These are phyloP conservation scores for Macropis europaea DNA, from an alignment of 2,888 invertebrate genomes.

Conservation along the genomic window DNA sequence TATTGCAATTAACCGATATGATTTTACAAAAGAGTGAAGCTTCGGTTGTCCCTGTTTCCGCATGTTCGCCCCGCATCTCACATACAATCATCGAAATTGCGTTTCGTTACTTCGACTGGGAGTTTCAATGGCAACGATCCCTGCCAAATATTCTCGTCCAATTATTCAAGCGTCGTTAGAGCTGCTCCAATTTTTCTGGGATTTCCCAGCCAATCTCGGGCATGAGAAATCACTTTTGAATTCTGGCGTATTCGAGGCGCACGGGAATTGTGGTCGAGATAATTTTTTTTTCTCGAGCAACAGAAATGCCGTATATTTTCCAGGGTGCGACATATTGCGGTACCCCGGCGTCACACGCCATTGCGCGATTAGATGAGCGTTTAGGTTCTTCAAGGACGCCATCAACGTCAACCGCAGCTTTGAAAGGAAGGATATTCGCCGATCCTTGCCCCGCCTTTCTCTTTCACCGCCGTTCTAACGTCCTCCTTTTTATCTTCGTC, in stretches of 20 bases:
- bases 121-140: not conserved
- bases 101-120: not conserved
- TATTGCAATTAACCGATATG: too few relatives aligned
- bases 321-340: constrained; percentile 1
- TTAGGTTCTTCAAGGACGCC: constrained; percentile 50
- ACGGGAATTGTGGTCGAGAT: not conserved
- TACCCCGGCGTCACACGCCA: constrained; percentile 42
- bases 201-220: not conserved
- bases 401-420: constrained; percentile 51
- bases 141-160: not conserved
- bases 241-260: not conserved
- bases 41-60: too few relatives aligned
- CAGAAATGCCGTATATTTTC: constrained; percentile 10
- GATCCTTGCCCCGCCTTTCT: constrained; percentile 21
- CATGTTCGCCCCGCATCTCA: too few relatives aligned
- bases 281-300: not conserved
- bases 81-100: too few relatives aligned
- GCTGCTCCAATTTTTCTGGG: not conserved
- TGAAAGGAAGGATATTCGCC: constrained; percentile 32
- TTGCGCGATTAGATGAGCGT: constrained; percentile 61
- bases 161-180: not conserved
- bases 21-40: too few relatives aligned
- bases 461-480: constrained; percentile 8
- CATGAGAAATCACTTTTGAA: not conserved
- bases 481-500: constrained; percentile 9